These are phyloP conservation scores for Lycocerus yunnanus DNA, from an alignment of 2,888 invertebrate genomes.

Conservation along the genomic window DNA sequence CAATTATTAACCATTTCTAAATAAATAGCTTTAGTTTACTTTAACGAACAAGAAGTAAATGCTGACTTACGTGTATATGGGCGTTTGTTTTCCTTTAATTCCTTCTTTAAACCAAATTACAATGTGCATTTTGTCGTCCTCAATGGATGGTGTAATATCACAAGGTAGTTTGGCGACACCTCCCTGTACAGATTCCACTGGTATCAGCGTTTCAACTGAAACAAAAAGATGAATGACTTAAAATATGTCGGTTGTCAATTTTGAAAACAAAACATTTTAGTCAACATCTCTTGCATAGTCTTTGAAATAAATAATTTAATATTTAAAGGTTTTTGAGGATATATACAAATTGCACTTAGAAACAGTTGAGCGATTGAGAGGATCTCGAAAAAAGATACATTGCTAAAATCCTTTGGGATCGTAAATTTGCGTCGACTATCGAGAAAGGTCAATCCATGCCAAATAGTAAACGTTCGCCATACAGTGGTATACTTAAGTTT, in stretches of 20 bases:
- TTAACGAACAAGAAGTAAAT: neutral
- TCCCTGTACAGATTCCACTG: constrained; percentile 63
- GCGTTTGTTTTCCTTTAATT: constrained; percentile 56
- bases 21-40: neutral
- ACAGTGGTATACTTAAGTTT: neutral
- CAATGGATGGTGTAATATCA: constrained; percentile 61
- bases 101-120: constrained; percentile 69
- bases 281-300: neutral
- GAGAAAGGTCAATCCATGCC: constrained; percentile 2
- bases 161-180: constrained; percentile 65
- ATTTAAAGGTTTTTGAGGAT: constrained; percentile 9
- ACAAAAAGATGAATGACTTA: constrained; percentile 28
- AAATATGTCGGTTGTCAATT: neutral
- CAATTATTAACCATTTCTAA: neutral
- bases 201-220: constrained; percentile 50
- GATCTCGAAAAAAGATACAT: constrained; percentile 21
- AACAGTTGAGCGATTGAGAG: constrained; percentile 11
- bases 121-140: constrained; percentile 64
- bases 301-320: constrained; percentile 6
- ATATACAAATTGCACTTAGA: neutral
- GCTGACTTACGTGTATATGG: constrained; percentile 64
- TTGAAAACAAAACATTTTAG: neutral
- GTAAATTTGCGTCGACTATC: constrained; percentile 23
- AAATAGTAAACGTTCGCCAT: neutral
- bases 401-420: constrained; percentile 21